Percentiles rank a stretch among this genome's conserved stretches.
Conservation (phyloP, 2,113 vertebrate genomes). For the Macaca nemestrina region DNA sequence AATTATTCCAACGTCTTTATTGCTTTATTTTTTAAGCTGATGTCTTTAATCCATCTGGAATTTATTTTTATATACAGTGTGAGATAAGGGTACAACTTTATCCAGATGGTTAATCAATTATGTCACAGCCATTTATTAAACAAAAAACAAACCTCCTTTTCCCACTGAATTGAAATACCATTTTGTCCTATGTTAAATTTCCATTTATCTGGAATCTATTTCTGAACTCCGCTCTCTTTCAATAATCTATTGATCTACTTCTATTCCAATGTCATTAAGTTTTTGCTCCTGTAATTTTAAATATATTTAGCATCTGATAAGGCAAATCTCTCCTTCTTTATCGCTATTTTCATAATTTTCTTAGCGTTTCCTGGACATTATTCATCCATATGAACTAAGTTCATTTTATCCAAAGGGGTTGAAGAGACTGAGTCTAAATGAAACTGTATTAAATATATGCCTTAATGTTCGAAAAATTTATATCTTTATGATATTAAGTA, state of each 20-base stretch:
- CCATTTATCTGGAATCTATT: conserved; percentile 34
- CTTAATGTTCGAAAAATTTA: not conserved
- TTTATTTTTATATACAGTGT: conserved; percentile 49
- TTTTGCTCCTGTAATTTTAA: conserved; percentile 47
- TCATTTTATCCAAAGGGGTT: conserved; percentile 1
- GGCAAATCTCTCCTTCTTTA: not conserved
- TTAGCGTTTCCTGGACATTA: conserved; percentile 41
- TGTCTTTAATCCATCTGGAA: conserved; percentile 48
- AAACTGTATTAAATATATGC: not conserved
- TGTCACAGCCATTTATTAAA: conserved; percentile 29
- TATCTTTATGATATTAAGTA: not conserved
- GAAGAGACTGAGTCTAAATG: not conserved
- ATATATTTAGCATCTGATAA: conserved; percentile 33
- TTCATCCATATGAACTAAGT: conserved; percentile 11
- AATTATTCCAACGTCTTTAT: not conserved
- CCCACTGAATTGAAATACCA: conserved; percentile 1
- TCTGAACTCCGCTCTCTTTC: conserved; percentile 32
- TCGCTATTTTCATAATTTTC: conserved; percentile 41
- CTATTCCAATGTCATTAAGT: not conserved
- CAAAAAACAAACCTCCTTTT: conserved; percentile 10
- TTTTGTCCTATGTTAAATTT: conserved; percentile 35
- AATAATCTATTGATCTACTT: conserved; percentile 51
- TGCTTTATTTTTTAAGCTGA: conserved; percentile 50
- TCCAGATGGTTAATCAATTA: conserved; percentile 61
- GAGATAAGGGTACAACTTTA: conserved; percentile 48